Base-by-base conservation (phyloP, 2,113 vertebrate genomes). In the Sapayoa aenigma region DNA sequence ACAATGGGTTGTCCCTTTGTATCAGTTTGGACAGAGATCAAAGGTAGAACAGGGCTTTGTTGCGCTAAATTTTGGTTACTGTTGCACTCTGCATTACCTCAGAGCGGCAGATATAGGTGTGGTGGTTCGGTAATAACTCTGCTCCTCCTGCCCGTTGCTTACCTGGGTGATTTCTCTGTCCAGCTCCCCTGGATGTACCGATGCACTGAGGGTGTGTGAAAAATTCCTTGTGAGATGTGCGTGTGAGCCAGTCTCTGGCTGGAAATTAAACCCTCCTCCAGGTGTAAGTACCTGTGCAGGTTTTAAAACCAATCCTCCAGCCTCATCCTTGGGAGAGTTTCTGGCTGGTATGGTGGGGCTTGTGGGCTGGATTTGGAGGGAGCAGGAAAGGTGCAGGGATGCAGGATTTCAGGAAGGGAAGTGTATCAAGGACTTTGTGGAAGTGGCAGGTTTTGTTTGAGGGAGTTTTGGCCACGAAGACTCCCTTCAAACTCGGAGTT, bases 311-410 rank as follows among this genome's bases (percentile, higher is more conserved):
- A 7, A 7, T 42, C 73, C 35, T 77, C 1, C 0, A 30, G 44
- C 42, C 47, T 81, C 6, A 2, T 3, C 5, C 33, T 89, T 71
- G 9, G 7, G n/a, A 37, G 17, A 11, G 19, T 11, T 12, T 13
- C 62, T 68, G 53, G 42, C 24, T 18, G 49, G 28, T 47, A 5
- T 0, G 2, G 8, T 27, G 69, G 55, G 17, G 31, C 44, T 27
- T 23, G 10, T 14, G 42, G 30, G 25, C 33, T 47, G 23, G 37
- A 6, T 47, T 33, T 0, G 0, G 39, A 66, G 50, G 0, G 3
- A 89, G 39, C 47, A 18, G 58, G 25, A 67, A 28, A 4, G 15
- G 30, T 30, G 47, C 30, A 53, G 84, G 42, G 33, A 30, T 41
- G 50, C 12, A 47, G 63, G 56, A 21, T 84, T 80, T 77, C 8